These are phyloP conservation scores for Phymanthus crucifer DNA, from an alignment of 92 coral and sea anemone genomes.

Conservation along the genomic window DNA sequence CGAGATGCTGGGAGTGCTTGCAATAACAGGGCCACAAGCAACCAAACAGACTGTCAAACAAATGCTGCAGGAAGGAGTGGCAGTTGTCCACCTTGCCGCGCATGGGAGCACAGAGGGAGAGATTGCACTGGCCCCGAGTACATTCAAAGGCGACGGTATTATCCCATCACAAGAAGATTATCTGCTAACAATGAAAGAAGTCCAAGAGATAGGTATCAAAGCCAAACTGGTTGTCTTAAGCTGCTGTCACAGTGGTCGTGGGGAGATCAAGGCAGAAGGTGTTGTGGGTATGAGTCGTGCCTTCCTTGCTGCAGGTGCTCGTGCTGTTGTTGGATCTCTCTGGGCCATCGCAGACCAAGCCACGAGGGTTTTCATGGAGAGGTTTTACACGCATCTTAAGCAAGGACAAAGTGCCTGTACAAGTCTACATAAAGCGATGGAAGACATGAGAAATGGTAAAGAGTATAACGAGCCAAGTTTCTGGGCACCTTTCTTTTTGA, in stretches of 20 bases:
- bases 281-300: constrained; percentile 31
- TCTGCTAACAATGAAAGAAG: constrained; percentile 31
- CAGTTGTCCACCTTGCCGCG: constrained; percentile 21
- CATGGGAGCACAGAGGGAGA: constrained; percentile 29
- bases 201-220: constrained; percentile 23
- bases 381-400: constrained; percentile 24
- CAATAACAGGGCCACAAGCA: constrained; percentile 28
- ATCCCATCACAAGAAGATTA: constrained; percentile 35
- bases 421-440: constrained; percentile 31
- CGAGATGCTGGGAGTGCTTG: constrained; percentile 16
- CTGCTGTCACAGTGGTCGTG: constrained; percentile 41
- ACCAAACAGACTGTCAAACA: constrained; percentile 29
- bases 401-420: constrained; percentile 22
- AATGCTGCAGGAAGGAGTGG: constrained; percentile 6
- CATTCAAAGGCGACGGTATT: neutral
- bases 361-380: constrained; percentile 30
- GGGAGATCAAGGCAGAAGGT: constrained; percentile 28
- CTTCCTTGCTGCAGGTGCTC: constrained; percentile 35
- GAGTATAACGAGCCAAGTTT: neutral
- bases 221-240: constrained; percentile 22
- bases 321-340: constrained; percentile 37
- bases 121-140: constrained; percentile 10
- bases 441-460: constrained; percentile 8
- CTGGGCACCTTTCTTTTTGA: constrained; percentile 36
- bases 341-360: constrained; percentile 43